Percentiles rank a stretch among this genome's conserved stretches.
Evolutionary conservation across 2,113 vertebrate species (phyloP).

Genomic region (Microcebus ravelobensis): DNA sequence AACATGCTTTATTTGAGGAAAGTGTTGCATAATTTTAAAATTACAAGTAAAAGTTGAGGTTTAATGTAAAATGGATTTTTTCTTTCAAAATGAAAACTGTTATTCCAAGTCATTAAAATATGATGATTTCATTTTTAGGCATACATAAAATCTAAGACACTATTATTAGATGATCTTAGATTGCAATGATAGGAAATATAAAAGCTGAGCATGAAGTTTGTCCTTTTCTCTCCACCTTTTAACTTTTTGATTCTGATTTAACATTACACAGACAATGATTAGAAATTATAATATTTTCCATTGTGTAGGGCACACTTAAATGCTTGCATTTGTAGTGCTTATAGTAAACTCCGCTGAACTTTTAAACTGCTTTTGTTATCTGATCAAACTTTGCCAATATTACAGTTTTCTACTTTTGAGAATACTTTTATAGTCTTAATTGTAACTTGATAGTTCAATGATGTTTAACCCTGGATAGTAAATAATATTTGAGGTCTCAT

Average conservation of each 20-base stretch:
- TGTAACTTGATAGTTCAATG: slow-evolving; percentile 35
- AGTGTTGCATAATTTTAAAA: not conserved
- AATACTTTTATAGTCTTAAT: slow-evolving; percentile 18
- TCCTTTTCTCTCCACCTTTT: slow-evolving; percentile 29
- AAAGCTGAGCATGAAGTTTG: slow-evolving; percentile 23
- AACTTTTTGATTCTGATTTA: slow-evolving; percentile 55
- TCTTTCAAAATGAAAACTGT: slow-evolving; percentile 19
- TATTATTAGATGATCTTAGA: slow-evolving; percentile 23
- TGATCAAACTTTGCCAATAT: not conserved
- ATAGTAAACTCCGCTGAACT: not conserved
- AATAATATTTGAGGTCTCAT: slow-evolving; percentile 23
- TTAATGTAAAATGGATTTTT: slow-evolving; percentile 27
- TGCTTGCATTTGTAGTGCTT: not conserved
- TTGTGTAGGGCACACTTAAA: not conserved
- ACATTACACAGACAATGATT: not conserved
- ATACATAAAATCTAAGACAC: not conserved
- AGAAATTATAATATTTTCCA: slow-evolving; percentile 31
- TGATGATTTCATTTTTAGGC: slow-evolving; percentile 39
- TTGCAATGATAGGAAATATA: not conserved
- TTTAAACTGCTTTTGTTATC: slow-evolving; percentile 20
- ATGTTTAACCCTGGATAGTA: slow-evolving; percentile 40
- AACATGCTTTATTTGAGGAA: slow-evolving; percentile 2
- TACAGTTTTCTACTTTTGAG: slow-evolving; percentile 36
- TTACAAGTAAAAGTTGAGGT: not conserved
- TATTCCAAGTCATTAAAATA: slow-evolving; percentile 20